Evolutionary conservation across 2,113 vertebrate species (phyloP), one percentile per base, ranked within the genome.

Genomic region (Seriola aureovittata): DNA sequence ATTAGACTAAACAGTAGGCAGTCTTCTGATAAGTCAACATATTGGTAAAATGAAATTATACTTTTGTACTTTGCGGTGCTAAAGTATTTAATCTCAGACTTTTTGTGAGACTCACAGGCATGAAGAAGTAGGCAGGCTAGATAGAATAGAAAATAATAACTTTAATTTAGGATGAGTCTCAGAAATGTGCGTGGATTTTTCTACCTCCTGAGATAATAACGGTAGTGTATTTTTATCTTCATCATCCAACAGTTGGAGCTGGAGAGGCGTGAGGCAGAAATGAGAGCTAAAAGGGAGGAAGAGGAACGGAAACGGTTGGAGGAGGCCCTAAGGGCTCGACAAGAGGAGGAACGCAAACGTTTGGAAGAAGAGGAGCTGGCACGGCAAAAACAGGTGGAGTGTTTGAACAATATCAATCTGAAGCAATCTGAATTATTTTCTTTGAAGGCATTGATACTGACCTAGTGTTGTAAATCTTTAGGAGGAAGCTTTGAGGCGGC

Each of bases 231-330:
- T 85, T 19, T 71, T 59, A 52, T 81, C 69, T 21, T 78, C 44
- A 6, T 48, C 25, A 4, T 71, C 21, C 9, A 2, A 72, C 91
- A 99, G 98, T 90, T 98, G 93, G 98, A 99, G 84, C 96, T 97
- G 86, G 98, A 99, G 87, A 95, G 97, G 78, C 96, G 96, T 87
- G 97, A 99, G 84, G 97, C 96, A 82, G 97, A 99, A 92, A 94
- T 99, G 84, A 96, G 97, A 91, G 97, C 96, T 84, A 98, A 99
- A 94, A 95, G 97, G 86, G 97, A 99, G 93, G 98, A 99, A 87
- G 98, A 99, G 85, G 98, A 99, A 82, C 95, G 97, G 89, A 98
- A 98, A 91, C 95, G 96, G 54, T 94, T 98, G 86, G 97, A 99
- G 88, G 98, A 99, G 86, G 96, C 96, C 44, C 93, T 98, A 80